Percentiles rank a stretch among this genome's conserved stretches.
Conservation (phyloP, 2,113 vertebrate species). For the Pagrus major region DNA sequence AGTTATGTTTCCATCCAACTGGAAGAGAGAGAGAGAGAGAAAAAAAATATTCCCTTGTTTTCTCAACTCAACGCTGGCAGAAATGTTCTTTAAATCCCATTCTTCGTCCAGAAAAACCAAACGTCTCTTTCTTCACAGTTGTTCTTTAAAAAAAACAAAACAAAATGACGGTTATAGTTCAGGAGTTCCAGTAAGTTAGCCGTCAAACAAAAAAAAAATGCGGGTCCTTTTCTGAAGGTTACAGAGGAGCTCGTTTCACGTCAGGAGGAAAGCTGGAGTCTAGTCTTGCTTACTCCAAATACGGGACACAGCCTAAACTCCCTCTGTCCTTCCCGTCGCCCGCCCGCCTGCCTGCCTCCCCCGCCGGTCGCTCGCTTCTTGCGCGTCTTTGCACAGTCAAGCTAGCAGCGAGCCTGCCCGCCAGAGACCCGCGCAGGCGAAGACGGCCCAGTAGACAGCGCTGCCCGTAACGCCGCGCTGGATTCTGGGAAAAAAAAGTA, state of each 20-base stretch:
- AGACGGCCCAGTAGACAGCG: background rate
- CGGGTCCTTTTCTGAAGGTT: slow-evolving; percentile 55
- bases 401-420: slow-evolving; percentile 58
- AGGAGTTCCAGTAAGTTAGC: slow-evolving; percentile 42
- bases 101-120: slow-evolving; percentile 57
- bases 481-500: slow-evolving; percentile 72
- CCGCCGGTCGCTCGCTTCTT: slow-evolving; percentile 74
- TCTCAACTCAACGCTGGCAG: slow-evolving; percentile 57
- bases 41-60: slow-evolving; percentile 60
- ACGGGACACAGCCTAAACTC: slow-evolving; percentile 74
- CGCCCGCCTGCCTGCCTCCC: slow-evolving; percentile 67
- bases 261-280: slow-evolving; percentile 60
- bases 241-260: slow-evolving; percentile 48
- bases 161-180: slow-evolving; percentile 34
- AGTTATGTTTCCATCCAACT: slow-evolving; percentile 27
- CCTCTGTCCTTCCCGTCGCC: slow-evolving; percentile 57
- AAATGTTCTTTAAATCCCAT: slow-evolving; percentile 78
- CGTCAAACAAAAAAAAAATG: slow-evolving; percentile 42
- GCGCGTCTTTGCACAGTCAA: slow-evolving; percentile 72
- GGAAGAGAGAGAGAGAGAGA: no score
- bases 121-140: slow-evolving; percentile 61
- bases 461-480: slow-evolving; percentile 35
- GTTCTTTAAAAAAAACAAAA: no score
- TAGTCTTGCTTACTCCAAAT: slow-evolving; percentile 69
- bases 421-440: slow-evolving; percentile 43